Conservation (phyloP, 1,140 invertebrate species). For the Pollicipes pollicipes region DNA sequence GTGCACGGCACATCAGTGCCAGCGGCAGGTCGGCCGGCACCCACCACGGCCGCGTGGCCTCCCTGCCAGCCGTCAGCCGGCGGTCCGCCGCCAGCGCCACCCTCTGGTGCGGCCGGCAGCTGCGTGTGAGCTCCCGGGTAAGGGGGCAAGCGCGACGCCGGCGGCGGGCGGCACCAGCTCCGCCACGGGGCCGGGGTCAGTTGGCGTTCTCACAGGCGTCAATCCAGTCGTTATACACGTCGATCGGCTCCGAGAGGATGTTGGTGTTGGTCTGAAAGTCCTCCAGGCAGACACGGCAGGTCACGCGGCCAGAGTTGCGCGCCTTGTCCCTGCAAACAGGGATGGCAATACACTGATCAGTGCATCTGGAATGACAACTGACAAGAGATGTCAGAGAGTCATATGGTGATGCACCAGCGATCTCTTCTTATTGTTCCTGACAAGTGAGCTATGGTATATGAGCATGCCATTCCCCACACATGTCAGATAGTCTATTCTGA, state of each 20-base stretch:
- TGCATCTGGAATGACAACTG: too few relatives aligned
- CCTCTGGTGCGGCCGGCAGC: too few relatives aligned
- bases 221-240: slow-evolving; percentile 99
- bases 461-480: too few relatives aligned
- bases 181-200: slow-evolving; percentile 27
- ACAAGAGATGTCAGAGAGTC: too few relatives aligned
- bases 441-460: too few relatives aligned
- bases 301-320: slow-evolving; percentile 77
- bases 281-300: slow-evolving; percentile 85
- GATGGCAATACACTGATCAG: too few relatives aligned
- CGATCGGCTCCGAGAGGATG: slow-evolving; percentile 87
- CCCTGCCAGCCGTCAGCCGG: not conserved
- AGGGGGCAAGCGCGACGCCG: too few relatives aligned
- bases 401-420: too few relatives aligned
- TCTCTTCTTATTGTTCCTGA: too few relatives aligned
- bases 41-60: not conserved
- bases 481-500: too few relatives aligned
- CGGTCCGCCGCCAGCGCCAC: not conserved
- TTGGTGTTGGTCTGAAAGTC: slow-evolving; percentile 94
- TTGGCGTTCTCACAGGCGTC: slow-evolving; percentile 93
- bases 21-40: not conserved
- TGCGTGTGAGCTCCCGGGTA: not conserved
- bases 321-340: slow-evolving; percentile 67
- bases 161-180: slow-evolving; percentile 5
- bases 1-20: too few relatives aligned